Percentiles rank a stretch among this genome's conserved stretches.
These are phyloP conservation scores for Bradypodion ventrale DNA, from an alignment of 2,797 vertebrate species.

Conservation along the genomic window DNA sequence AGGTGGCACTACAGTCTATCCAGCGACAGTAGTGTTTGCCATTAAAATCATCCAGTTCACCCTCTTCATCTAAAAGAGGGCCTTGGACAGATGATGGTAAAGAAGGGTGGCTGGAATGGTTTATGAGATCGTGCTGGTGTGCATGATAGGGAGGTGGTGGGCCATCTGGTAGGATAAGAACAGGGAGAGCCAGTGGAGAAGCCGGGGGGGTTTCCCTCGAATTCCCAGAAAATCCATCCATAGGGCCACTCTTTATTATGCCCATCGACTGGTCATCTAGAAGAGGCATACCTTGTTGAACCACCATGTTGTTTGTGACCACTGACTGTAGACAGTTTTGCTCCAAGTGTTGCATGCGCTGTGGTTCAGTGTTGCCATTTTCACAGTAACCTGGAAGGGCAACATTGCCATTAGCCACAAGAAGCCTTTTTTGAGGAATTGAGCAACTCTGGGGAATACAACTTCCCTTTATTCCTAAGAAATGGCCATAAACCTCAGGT, in stretches of 20 bases:
- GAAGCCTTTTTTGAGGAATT: conserved; percentile 68
- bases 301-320: conserved; percentile 85
- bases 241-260: conserved; percentile 70
- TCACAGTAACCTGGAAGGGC: conserved; percentile 63
- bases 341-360: conserved; percentile 83
- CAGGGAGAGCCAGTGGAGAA: conserved; percentile 55
- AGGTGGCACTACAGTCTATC: conserved; percentile 86
- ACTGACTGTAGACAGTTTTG: conserved; percentile 75
- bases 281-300: conserved; percentile 81
- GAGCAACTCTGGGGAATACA: conserved; percentile 81
- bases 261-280: conserved; percentile 53
- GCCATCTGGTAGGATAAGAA: conserved; percentile 74
- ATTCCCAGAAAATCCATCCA: conserved; percentile 65
- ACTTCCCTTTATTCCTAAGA: conserved; percentile 89
- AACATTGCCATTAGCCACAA: conserved; percentile 61
- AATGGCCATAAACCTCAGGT: conserved; percentile 92
- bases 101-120: conserved; percentile 44
- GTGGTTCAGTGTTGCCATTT: conserved; percentile 64
- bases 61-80: conserved; percentile 83
- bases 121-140: conserved; percentile 72
- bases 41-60: conserved; percentile 80
- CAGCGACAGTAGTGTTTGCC: conserved; percentile 86
- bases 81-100: conserved; percentile 67
- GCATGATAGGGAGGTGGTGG: conserved; percentile 91
- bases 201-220: conserved; percentile 44